Evolutionary conservation across 2,797 vertebrate genomes (phyloP).

Genomic region (Eupleurogrammus muticus): DNA sequence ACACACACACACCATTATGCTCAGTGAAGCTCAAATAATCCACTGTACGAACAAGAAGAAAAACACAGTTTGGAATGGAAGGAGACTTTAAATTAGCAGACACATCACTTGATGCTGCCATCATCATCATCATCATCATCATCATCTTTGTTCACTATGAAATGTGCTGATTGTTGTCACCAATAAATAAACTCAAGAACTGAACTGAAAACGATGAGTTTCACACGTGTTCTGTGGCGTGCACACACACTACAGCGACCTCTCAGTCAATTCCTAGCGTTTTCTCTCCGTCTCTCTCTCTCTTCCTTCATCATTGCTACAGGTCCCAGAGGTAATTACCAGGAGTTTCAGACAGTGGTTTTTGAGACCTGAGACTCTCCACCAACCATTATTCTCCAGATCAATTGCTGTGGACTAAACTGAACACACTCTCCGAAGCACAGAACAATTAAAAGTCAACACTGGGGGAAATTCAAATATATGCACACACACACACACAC

Average conservation of each 20-base stretch:
- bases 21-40: too few species aligned
- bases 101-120: too few species aligned
- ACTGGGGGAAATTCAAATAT: conserved; percentile 42
- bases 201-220: background rate
- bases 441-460: conserved; percentile 76
- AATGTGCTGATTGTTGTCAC: background rate
- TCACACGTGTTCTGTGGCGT: conserved; percentile 8
- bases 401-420: conserved; percentile 74
- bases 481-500: background rate
- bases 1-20: too few species aligned
- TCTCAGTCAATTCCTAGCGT: conserved; percentile 29
- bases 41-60: too few species aligned
- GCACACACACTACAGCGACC: conserved; percentile 31
- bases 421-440: conserved; percentile 73
- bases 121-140: too few species aligned
- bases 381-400: conserved; percentile 72
- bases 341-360: conserved; percentile 68
- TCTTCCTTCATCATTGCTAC: conserved; percentile 41
- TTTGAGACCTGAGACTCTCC: conserved; percentile 60
- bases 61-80: too few species aligned
- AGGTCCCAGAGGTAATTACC: conserved; percentile 74
- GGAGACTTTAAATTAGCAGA: too few species aligned
- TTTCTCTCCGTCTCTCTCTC: background rate
- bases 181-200: background rate
- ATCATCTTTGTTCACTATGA: background rate